Percentiles rank a stretch among this genome's conserved stretches.
Evolutionary conservation across 35 echinoderm and acorn worm genomes (phyloP).

Genomic region (Stichopus chloronotus): DNA sequence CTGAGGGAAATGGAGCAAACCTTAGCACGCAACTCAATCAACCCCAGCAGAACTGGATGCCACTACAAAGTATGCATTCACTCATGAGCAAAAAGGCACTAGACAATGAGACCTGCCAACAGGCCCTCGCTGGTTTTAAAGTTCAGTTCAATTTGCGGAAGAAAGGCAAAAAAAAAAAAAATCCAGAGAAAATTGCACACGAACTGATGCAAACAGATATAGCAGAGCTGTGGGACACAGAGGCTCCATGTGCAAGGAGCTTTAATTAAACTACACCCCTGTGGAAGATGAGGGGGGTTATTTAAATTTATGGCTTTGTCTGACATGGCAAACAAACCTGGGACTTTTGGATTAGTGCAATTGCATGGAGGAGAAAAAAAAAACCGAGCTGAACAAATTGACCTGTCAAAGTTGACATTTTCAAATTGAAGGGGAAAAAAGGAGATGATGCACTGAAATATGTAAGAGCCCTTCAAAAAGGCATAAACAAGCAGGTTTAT

Average conservation of each 20-base stretch:
- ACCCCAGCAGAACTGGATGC: background rate
- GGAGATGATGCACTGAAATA: too few species aligned
- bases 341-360: background rate
- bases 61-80: background rate
- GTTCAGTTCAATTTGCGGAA: background rate
- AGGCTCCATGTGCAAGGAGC: background rate
- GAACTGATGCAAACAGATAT: background rate
- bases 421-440: background rate
- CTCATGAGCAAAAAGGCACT: background rate
- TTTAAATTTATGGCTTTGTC: background rate
- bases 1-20: background rate
- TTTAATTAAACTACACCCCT: conserved; percentile 3
- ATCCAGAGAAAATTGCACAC: background rate
- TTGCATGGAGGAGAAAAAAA: too few species aligned
- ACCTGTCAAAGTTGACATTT: conserved; percentile 39
- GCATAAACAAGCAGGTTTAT: background rate
- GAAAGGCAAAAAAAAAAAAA: background rate
- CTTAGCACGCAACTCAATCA: conserved; percentile 22
- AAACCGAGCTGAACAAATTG: background rate
- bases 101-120: too few species aligned
- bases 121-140: too few species aligned
- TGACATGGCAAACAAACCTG: background rate
- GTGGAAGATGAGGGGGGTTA: background rate
- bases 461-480: background rate
- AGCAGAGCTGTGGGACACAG: background rate